Evolutionary conservation across 2,113 vertebrate species (phyloP).

Genomic region (Leucopternis melanops): DNA sequence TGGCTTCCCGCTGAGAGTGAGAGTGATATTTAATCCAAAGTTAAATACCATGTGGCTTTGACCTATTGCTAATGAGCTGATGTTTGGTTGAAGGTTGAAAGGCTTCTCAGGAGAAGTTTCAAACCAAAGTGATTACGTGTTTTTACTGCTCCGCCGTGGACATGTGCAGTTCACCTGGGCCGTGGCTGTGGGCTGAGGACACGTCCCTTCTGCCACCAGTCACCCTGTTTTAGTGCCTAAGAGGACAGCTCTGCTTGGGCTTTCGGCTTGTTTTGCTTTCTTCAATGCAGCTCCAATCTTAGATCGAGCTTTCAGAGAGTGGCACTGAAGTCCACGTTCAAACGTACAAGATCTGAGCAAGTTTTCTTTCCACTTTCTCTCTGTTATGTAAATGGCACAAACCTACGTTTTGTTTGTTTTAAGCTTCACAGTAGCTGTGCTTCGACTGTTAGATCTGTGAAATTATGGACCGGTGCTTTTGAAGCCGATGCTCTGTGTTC

Average conservation of each 20-base stretch:
- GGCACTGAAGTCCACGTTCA: rapidly evolving
- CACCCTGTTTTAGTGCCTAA: not conserved
- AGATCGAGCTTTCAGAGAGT: rapidly evolving
- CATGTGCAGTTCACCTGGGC: not conserved
- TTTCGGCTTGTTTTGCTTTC: not conserved
- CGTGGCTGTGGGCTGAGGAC: not conserved
- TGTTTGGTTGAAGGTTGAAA: not conserved
- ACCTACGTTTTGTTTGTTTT: not conserved
- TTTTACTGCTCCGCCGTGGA: not conserved
- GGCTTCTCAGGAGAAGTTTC: not conserved
- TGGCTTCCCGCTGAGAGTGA: not conserved
- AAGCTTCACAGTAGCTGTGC: not conserved
- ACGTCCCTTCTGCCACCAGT: not conserved
- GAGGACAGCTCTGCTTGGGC: not conserved
- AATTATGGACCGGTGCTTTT: rapidly evolving
- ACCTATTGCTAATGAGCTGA: not conserved
- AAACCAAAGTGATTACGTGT: not conserved
- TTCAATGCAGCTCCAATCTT: rapidly evolving
- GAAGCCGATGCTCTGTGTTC: not conserved
- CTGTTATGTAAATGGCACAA: not conserved
- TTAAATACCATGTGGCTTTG: not conserved
- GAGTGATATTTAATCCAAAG: not conserved
- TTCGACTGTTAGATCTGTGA: not conserved
- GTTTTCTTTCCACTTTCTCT: not conserved
- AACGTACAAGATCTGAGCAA: not conserved